phyloP scores from a whole-genome alignment of 2,888 invertebrate genomes.

The Lysandra bellargus region DNA sequence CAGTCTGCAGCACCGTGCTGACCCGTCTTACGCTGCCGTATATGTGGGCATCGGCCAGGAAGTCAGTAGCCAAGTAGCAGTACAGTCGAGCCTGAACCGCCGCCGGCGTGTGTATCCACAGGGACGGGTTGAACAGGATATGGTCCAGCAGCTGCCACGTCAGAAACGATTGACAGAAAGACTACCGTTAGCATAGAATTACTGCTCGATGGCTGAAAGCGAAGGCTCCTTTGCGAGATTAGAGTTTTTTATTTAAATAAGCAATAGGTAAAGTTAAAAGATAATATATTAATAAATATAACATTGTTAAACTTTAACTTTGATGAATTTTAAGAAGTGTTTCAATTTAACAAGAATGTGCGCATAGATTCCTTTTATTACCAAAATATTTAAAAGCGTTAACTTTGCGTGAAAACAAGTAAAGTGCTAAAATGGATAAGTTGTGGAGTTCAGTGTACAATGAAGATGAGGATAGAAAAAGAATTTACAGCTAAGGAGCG shows the following conservation, averaged over 20 bases:
- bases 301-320: neutral
- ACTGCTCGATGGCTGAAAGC: slow-evolving; percentile 77
- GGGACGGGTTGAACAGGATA: slow-evolving; percentile 98
- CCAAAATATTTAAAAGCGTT: slow-evolving; percentile 20
- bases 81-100: slow-evolving; percentile 97
- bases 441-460: slow-evolving; percentile 35
- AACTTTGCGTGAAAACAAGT: slow-evolving; percentile 20
- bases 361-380: neutral
- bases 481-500: slow-evolving; percentile 71
- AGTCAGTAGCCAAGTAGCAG: slow-evolving; percentile 99
- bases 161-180: slow-evolving; percentile 94
- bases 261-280: too few relatives aligned
- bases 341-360: neutral
- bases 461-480: slow-evolving; percentile 38
- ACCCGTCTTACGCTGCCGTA: slow-evolving; percentile 98
- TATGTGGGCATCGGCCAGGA: slow-evolving; percentile 97
- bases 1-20: slow-evolving; percentile 97
- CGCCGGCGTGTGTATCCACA: slow-evolving; percentile 99
- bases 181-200: slow-evolving; percentile 84
- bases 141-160: slow-evolving; percentile 99
- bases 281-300: too few relatives aligned
- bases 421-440: slow-evolving; percentile 26
- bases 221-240: slow-evolving; percentile 56
- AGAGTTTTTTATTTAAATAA: neutral
- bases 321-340: neutral